Base-by-base conservation (phyloP, 2,888 invertebrate genomes). In the Luperina nickerlii region DNA sequence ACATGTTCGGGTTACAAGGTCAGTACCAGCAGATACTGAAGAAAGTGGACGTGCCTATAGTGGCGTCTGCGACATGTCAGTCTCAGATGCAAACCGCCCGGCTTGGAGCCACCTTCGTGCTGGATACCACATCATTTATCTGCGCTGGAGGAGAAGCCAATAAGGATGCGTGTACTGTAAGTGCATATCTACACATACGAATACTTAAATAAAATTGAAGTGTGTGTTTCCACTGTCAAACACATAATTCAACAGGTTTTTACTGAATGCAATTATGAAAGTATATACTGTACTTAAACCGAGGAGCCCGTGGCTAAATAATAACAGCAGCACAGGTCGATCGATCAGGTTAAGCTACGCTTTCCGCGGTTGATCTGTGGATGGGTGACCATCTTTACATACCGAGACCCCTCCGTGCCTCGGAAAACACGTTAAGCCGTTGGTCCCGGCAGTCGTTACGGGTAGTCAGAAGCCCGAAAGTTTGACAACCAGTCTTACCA, bases 131-230 rank as follows among this genome's bases (percentile, higher is more conserved):
- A 1, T 98, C 98, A 57, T 98, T 98, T 91, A 94, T 98, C 18
- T 98, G 98, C 90, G 98, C 98, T 62, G 98, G 98, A 2, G 98
- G 98, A 0, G 98, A 98, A 92, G 94, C 96, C 7, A 98, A 97
- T 81, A 98, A 98, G 91, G 98, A 98, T 92, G 97, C 98, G 48
- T 98, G 98, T 95, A 98, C 98, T 73, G 98, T 98, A 95, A 97
- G 97, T 92, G 8, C 27, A 54, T 60, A 32, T 60, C 57, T n/a
- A 60, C 1, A 57, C 5, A 24, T n/a, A 57, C 11, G 57, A 57
- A 57, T 57, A n/a, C n/a, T n/a, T n/a, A 57, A 57, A 57, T n/a
- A 60, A n/a, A 60, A 24, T 57, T 57, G 1, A 57, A 57, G 24
- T n/a, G 4, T 57, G 24, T 11, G n/a, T 57, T 57, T 57, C 24